These are phyloP conservation scores for Ormyrus labotus DNA, from an alignment of 2,888 invertebrate genomes.

Conservation along the genomic window DNA sequence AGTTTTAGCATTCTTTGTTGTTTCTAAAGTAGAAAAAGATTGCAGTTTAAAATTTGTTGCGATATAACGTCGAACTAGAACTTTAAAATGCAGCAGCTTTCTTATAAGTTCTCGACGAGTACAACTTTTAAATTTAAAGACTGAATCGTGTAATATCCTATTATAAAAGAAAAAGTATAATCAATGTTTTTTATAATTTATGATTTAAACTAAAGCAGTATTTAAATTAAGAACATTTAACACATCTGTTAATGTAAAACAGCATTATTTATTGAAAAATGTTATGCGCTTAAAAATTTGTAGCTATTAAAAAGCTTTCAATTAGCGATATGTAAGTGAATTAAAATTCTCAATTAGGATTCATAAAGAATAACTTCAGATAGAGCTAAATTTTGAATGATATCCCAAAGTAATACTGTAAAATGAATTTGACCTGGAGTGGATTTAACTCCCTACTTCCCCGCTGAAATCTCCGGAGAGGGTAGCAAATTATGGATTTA, in stretches of 20 bases:
- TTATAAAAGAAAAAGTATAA: not conserved
- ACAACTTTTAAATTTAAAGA: conserved; percentile 20
- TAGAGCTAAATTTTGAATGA: not conserved
- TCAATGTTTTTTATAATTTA: not conserved
- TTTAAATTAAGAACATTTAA: not conserved
- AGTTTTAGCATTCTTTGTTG: not conserved
- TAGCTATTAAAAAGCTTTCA: too few relatives aligned
- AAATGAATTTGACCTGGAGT: conserved; percentile 6
- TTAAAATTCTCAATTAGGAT: not conserved
- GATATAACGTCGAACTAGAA: conserved; percentile 7
- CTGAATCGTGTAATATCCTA: not conserved
- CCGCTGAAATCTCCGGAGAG: conserved; percentile 6
- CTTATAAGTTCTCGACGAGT: not conserved
- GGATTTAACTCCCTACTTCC: conserved; percentile 2
- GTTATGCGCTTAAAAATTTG: too few relatives aligned
- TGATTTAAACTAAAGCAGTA: not conserved
- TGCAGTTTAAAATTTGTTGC: conserved; percentile 11
- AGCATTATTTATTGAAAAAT: too few relatives aligned
- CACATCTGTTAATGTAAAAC: too few relatives aligned
- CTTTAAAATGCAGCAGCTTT: conserved; percentile 8
- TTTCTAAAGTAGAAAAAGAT: conserved; percentile 2
- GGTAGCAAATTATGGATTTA: conserved; percentile 28
- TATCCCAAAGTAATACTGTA: not conserved
- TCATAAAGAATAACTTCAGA: too few relatives aligned
- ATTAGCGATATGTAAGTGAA: not conserved